phyloP scores from a whole-genome alignment of 64 coral and sea anemone genomes.

The Cladopsammia gracilis region DNA sequence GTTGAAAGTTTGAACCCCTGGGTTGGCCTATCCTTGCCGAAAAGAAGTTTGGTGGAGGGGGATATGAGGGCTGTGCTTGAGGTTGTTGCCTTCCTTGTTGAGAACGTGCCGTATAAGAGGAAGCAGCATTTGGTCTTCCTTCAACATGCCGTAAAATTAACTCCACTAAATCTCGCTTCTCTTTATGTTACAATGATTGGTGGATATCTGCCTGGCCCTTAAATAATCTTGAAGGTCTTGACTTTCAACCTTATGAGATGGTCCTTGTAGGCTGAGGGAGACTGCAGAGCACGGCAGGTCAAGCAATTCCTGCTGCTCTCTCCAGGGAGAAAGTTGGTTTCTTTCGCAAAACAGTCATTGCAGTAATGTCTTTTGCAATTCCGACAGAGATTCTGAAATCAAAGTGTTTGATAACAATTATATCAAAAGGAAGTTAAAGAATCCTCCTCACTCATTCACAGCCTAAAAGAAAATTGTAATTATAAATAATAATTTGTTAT shows the following conservation, averaged over 20 bases:
- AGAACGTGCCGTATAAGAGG: not conserved
- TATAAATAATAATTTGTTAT: too few species aligned
- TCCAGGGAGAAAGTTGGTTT: not conserved
- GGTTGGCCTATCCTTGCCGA: not conserved
- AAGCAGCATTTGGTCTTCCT: not conserved
- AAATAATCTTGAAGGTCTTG: slow-evolving; percentile 11
- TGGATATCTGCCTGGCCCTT: not conserved
- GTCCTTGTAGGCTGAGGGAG: not conserved
- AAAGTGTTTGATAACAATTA: too few species aligned
- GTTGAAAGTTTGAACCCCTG: not conserved
- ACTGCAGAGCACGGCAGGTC: not conserved
- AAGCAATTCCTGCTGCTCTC: slow-evolving; percentile 2
- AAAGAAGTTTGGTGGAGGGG: not conserved
- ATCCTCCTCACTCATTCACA: too few species aligned
- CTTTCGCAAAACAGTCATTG: not conserved
- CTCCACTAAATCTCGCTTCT: slow-evolving; percentile 1
- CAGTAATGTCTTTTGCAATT: slow-evolving; percentile 11
- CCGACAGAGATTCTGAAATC: slow-evolving; percentile 14
- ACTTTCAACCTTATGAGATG: slow-evolving; percentile 10
- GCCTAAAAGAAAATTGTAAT: too few species aligned
- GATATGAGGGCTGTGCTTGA: not conserved
- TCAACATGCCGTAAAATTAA: too few species aligned
- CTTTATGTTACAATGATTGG: slow-evolving; percentile 4
- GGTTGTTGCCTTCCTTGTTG: slow-evolving; percentile 13
- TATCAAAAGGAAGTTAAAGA: too few species aligned